phyloP scores from a whole-genome alignment of 2,797 vertebrate genomes.

The Natrix natrix region DNA sequence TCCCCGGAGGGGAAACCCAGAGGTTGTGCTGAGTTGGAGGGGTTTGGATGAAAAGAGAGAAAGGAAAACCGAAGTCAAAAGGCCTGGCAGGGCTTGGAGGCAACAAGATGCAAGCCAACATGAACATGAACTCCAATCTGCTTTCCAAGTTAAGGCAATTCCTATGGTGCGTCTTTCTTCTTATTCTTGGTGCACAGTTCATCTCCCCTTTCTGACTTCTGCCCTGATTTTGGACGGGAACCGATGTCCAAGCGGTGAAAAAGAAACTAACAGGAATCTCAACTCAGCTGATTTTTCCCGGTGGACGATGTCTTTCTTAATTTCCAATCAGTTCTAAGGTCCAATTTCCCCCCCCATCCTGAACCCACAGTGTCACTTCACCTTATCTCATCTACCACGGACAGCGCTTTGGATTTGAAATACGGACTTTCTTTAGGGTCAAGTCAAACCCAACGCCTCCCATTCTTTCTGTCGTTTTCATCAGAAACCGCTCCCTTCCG shows the following conservation, averaged over 20 bases:
- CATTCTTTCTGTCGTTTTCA: neutral
- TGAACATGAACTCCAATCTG: conserved; percentile 62
- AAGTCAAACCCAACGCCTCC: neutral
- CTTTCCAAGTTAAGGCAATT: conserved; percentile 62
- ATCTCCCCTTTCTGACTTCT: conserved; percentile 62
- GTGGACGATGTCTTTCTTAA: conserved; percentile 6
- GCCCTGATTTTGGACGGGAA: conserved; percentile 53
- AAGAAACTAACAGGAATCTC: neutral
- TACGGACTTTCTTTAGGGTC: neutral
- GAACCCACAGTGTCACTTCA: neutral
- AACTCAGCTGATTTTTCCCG: conserved; percentile 48
- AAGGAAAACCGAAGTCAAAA: conserved; percentile 54
- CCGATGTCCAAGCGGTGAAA: conserved; percentile 42
- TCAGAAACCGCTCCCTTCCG: conserved; percentile 19
- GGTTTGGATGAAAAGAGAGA: conserved; percentile 62
- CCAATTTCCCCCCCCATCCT: neutral
- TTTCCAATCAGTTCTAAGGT: neutral
- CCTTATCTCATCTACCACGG: neutral
- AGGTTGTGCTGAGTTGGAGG: conserved; percentile 62
- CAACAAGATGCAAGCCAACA: conserved; percentile 26
- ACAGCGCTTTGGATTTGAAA: conserved; percentile 1
- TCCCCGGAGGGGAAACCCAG: conserved; percentile 51
- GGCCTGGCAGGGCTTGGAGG: conserved; percentile 45
- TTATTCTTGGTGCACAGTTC: conserved; percentile 60
- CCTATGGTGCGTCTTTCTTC: conserved; percentile 50